phyloP scores from a whole-genome alignment of 2,888 invertebrate species.

The Archips xylosteana region DNA sequence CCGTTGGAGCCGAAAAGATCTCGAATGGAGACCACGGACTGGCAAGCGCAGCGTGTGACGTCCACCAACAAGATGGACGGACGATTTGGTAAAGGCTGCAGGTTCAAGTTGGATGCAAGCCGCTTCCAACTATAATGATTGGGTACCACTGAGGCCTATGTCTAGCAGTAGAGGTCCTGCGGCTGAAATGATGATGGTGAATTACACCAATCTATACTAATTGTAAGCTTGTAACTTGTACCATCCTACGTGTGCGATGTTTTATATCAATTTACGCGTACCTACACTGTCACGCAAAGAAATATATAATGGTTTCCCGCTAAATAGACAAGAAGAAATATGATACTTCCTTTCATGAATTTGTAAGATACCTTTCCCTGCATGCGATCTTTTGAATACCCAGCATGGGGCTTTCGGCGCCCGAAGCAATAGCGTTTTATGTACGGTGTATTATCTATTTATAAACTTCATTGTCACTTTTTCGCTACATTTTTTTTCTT shows the following conservation, averaged over 20 bases:
- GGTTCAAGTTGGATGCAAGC: too few species aligned
- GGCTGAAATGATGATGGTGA: too few species aligned
- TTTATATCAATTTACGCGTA: constrained; percentile 41
- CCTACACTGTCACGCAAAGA: constrained; percentile 35
- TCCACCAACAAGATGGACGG: too few species aligned
- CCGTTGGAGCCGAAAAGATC: too few species aligned
- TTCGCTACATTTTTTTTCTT: too few species aligned
- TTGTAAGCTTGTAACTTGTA: neutral
- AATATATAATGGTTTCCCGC: constrained; percentile 32
- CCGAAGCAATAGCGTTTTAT: neutral
- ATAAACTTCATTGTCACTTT: neutral
- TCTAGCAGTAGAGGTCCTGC: too few species aligned
- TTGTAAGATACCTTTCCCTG: constrained; percentile 21
- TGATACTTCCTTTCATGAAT: constrained; percentile 37
- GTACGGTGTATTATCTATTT: neutral
- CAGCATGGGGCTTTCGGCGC: neutral
- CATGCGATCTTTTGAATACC: neutral
- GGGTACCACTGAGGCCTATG: too few species aligned
- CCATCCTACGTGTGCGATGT: constrained; percentile 17
- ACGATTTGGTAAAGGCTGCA: too few species aligned
- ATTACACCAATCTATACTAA: too few species aligned
- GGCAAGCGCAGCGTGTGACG: too few species aligned
- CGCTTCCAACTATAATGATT: too few species aligned
- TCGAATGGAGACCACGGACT: too few species aligned
- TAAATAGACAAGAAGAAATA: constrained; percentile 38